These are phyloP conservation scores for Eristalinus sepulchralis DNA, from an alignment of 2,888 invertebrate genomes.

Conservation along the genomic window DNA sequence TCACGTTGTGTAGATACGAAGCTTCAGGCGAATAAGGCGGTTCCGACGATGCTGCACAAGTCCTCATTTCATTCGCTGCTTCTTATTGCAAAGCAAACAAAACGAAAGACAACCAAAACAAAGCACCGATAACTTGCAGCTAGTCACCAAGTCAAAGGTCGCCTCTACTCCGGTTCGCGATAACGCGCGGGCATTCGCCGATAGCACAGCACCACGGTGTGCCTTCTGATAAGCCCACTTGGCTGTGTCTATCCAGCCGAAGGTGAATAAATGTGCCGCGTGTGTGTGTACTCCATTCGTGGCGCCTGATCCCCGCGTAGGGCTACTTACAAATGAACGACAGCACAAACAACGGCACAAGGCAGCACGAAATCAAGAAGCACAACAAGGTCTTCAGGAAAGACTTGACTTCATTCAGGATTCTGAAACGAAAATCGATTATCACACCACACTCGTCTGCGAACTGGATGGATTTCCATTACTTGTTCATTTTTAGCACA, in stretches of 20 bases:
- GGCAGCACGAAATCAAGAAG: slow-evolving; percentile 76
- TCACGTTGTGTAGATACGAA: neutral
- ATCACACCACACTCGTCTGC: neutral
- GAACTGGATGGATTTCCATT: neutral
- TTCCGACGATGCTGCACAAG: neutral
- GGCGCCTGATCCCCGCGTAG: neutral
- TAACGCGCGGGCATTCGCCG: slow-evolving; percentile 29
- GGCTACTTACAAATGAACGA: slow-evolving; percentile 79
- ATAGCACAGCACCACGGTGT: slow-evolving; percentile 9
- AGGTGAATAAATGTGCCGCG: slow-evolving; percentile 25
- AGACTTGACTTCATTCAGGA: slow-evolving; percentile 76
- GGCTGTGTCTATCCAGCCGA: neutral
- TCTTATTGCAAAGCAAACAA: neutral
- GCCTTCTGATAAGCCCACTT: neutral
- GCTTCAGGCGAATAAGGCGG: neutral
- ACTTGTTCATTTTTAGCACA: slow-evolving; percentile 63
- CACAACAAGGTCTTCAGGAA: slow-evolving; percentile 77
- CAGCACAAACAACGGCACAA: slow-evolving; percentile 76
- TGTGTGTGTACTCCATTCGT: neutral
- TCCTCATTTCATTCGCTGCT: neutral
- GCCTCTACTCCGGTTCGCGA: slow-evolving; percentile 24
- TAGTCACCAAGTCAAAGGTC: slow-evolving; percentile 54
- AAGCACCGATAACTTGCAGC: slow-evolving; percentile 35
- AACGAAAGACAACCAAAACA: slow-evolving; percentile 20
- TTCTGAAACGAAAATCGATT: slow-evolving; percentile 72